Percentiles rank a stretch among this genome's conserved stretches.
These are phyloP conservation scores for Chloroclystis v-ata DNA, from an alignment of 2,888 invertebrate species.

Conservation along the genomic window DNA sequence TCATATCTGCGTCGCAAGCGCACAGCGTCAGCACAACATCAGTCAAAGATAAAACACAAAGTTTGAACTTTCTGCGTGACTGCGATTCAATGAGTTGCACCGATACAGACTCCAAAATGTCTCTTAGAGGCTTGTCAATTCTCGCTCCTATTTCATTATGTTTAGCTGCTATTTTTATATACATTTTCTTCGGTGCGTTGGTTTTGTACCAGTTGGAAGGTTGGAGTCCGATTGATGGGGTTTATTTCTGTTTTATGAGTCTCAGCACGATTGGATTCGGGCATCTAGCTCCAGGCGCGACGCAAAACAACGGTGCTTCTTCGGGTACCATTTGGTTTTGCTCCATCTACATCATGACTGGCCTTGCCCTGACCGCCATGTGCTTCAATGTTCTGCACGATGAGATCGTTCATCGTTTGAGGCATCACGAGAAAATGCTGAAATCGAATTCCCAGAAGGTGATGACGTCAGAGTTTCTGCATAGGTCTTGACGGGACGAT, in stretches of 20 bases:
- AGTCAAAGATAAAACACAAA: slow-evolving; percentile 65
- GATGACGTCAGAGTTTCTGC: slow-evolving; percentile 64
- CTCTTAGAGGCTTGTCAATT: slow-evolving; percentile 85
- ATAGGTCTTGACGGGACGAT: slow-evolving; percentile 72
- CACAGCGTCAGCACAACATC: slow-evolving; percentile 64
- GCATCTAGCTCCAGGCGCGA: slow-evolving; percentile 86
- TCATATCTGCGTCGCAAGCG: slow-evolving; percentile 74
- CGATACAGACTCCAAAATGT: slow-evolving; percentile 83
- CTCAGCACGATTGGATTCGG: slow-evolving; percentile 95
- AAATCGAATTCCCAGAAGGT: slow-evolving; percentile 60
- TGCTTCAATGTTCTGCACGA: slow-evolving; percentile 93
- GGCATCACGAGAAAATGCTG: slow-evolving; percentile 76
- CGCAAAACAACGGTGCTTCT: slow-evolving; percentile 68
- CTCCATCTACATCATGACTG: slow-evolving; percentile 92
- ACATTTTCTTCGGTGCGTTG: slow-evolving; percentile 93
- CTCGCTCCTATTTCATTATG: slow-evolving; percentile 93
- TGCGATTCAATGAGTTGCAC: slow-evolving; percentile 79
- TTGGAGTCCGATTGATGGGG: slow-evolving; percentile 93
- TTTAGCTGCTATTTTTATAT: slow-evolving; percentile 91
- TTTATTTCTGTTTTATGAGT: slow-evolving; percentile 97
- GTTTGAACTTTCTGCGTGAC: slow-evolving; percentile 66
- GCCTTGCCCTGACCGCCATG: slow-evolving; percentile 93
- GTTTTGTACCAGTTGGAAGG: slow-evolving; percentile 93
- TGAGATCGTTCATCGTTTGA: slow-evolving; percentile 89
- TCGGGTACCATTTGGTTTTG: slow-evolving; percentile 91